Evolutionary conservation across 2,113 vertebrate genomes (phyloP), one percentile per base, ranked within the genome.

Genomic region (Bagarius yarrelli): DNA sequence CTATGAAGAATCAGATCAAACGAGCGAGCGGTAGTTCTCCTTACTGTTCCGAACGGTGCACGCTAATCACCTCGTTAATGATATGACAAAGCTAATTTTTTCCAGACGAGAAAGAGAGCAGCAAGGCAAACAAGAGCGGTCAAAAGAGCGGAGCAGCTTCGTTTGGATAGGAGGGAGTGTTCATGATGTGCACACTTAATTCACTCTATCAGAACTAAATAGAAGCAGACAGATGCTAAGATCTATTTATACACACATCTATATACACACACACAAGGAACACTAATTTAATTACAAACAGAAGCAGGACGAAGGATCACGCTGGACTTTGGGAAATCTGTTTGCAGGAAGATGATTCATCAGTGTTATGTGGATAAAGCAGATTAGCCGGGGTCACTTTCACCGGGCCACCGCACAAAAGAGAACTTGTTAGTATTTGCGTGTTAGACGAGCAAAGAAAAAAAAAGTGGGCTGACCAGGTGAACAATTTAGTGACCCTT

Each of bases 201-300:
- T 86, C 80, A 73, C 83, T 82, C 84, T 40, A 83, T 83, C 55
- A 76, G 79, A 78, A 81, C 83, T 89, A 87, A 89, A 87, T 71
- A 87, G 77, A 90, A 87, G 64, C 85, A 89, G 81, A 50, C 76
- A 52, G 78, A 83, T 32, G 40, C 76, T 63, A 55, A 18, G 32
- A 69, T 64, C 27, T 64, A 67, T 71, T 57, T 57, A 50, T 47
- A 53, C 18, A 44, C 15, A 23, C 30, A n/a, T 4, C 21, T 8
- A 47, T 23, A 66, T 1, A 55, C 56, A 19, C 23, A 27, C n/a
- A 52, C 47, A 23, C 69, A 44, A 84, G 81, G 14, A 83, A 55
- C 76, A 52, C 13, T n/a, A 56, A n/a, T 80, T 77, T 84, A 86
- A 88, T 83, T 75, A 76, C 69, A 88, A 88, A 82, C 83, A 86